Conservation (phyloP, 1,140 invertebrate species). For the Pissodes strobi region DNA sequence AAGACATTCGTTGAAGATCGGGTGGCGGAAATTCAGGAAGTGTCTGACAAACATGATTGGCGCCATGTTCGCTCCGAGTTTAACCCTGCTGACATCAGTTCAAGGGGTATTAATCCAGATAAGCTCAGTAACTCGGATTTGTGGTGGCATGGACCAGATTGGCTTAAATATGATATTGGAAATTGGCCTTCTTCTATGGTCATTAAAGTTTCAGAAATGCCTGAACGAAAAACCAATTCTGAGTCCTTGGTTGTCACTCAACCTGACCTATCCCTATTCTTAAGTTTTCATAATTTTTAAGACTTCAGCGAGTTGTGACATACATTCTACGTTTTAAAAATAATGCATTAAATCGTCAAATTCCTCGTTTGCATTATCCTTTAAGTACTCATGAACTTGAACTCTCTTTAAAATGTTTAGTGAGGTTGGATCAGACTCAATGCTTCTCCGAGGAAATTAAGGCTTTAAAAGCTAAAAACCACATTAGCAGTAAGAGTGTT, state of each 20-base stretch:
- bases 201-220: conserved; percentile 35
- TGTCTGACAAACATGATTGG: too few relatives aligned
- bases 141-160: background rate
- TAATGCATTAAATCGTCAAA: conserved; percentile 6
- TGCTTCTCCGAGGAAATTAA: conserved; percentile 25
- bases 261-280: background rate
- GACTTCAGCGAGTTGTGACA: background rate
- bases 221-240: conserved; percentile 7
- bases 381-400: conserved; percentile 26
- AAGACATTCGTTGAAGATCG: conserved; percentile 9
- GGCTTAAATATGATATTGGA: background rate
- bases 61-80: too few relatives aligned
- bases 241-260: background rate
- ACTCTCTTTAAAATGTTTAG: background rate
- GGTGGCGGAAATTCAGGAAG: too few relatives aligned
- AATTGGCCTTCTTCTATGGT: conserved; percentile 31
- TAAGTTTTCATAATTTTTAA: conserved; percentile 1
- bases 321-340: conserved; percentile 22
- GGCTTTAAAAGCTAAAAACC: background rate
- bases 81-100: background rate
- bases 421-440: background rate
- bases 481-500: background rate
- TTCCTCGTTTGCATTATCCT: background rate
- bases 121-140: background rate
- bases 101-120: too few relatives aligned